A percentile compares a stretch with the other conserved stretches of the same genome.
Evolutionary conservation across 30 jellyfish, hydroid and myxozoan genomes (phyloP).

Genomic region (Cassiopea xamachana): DNA sequence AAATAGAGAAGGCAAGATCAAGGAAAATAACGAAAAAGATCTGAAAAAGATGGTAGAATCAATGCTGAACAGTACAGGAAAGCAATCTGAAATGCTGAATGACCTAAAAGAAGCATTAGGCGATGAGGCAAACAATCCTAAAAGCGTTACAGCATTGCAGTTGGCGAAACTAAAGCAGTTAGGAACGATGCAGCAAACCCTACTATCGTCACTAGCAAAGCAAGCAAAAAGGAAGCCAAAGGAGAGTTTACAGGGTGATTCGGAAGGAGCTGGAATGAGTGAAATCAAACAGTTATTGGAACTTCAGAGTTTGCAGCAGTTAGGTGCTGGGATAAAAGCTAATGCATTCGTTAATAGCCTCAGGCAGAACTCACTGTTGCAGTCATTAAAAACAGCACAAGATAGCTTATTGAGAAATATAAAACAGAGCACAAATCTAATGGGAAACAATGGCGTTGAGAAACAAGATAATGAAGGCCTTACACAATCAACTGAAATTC

Average conservation of each 20-base stretch:
- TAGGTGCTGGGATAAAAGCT: conserved; percentile 74
- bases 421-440: conserved; percentile 22
- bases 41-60: conserved; percentile 20
- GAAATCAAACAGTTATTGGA: conserved; percentile 59
- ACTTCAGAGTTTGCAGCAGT: conserved; percentile 63
- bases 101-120: conserved; percentile 59
- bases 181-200: conserved; percentile 80
- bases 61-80: conserved; percentile 64
- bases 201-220: conserved; percentile 69
- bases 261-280: conserved; percentile 34
- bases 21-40: conserved; percentile 21
- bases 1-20: conserved; percentile 8
- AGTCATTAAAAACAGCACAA: conserved; percentile 72
- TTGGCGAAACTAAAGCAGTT: conserved; percentile 79
- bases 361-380: conserved; percentile 60
- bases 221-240: conserved; percentile 50
- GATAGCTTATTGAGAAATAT: conserved; percentile 35
- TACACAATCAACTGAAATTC: conserved; percentile 44
- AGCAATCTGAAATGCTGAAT: conserved; percentile 60
- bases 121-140: conserved; percentile 58
- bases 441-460: conserved; percentile 5
- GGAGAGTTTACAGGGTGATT: conserved; percentile 17
- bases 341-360: conserved; percentile 39
- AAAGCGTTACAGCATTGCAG: conserved; percentile 71
- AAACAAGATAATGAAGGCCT: conserved; percentile 21